Percentiles rank a stretch among this genome's conserved stretches.
phyloP scores from a whole-genome alignment of 2,113 vertebrate species.

The Promerops cafer region DNA sequence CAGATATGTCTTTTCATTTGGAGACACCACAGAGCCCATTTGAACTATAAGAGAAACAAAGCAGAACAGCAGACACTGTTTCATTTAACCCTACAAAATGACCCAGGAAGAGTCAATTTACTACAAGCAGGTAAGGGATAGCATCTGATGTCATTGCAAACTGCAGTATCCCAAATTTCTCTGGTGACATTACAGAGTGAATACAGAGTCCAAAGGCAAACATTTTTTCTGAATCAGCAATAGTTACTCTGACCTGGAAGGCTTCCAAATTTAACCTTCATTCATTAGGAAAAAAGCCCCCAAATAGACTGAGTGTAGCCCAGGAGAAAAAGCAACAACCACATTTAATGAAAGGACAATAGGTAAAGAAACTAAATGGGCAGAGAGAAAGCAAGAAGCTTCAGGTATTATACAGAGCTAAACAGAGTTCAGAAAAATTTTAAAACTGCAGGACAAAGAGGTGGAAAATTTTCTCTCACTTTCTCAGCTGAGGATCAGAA shows the following conservation, averaged over 20 bases:
- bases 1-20: neutral
- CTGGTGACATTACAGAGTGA: neutral
- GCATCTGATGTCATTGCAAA: slow-evolving; percentile 9
- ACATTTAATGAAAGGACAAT: neutral
- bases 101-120: neutral
- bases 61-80: neutral
- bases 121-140: slow-evolving; percentile 3
- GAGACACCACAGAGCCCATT: neutral
- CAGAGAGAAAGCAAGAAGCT: neutral
- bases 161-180: slow-evolving; percentile 1
- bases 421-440: neutral
- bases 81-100: neutral
- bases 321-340: neutral
- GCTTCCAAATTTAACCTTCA: slow-evolving; percentile 36
- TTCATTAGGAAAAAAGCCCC: neutral
- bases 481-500: neutral
- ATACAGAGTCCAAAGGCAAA: slow-evolving; percentile 34
- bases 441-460: neutral
- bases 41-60: neutral
- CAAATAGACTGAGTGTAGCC: neutral
- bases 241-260: slow-evolving; percentile 20
- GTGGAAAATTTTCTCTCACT: neutral
- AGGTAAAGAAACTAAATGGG: neutral
- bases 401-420: neutral
- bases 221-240: slow-evolving; percentile 27